Conservation (phyloP, 1,140 invertebrate genomes). For the Penaeus chinensis region DNA sequence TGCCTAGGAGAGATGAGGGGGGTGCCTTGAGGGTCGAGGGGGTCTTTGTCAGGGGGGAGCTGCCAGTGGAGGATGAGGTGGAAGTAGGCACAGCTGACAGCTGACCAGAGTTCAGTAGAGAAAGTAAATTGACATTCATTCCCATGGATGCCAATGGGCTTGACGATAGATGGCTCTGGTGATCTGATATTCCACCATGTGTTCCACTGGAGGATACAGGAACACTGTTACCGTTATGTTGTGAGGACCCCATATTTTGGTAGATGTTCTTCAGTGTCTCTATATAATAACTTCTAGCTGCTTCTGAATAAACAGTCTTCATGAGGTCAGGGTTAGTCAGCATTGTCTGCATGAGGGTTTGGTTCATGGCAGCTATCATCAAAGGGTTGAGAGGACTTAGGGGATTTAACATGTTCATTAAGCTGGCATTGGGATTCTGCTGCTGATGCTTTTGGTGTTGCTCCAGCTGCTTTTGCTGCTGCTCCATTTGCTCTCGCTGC, state of each 20-base stretch:
- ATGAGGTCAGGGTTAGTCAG: slow-evolving; percentile 64
- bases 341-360: slow-evolving; percentile 64
- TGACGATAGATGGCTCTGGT: slow-evolving; percentile 51
- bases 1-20: slow-evolving; percentile 61
- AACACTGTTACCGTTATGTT: slow-evolving; percentile 58
- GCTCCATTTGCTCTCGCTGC: slow-evolving; percentile 62
- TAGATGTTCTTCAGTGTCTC: slow-evolving; percentile 64
- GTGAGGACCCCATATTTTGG: slow-evolving; percentile 53
- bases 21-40: slow-evolving; percentile 49
- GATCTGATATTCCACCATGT: slow-evolving; percentile 35
- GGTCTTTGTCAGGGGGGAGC: slow-evolving; percentile 46
- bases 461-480: slow-evolving; percentile 63
- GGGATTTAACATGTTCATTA: slow-evolving; percentile 63
- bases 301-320: slow-evolving; percentile 63
- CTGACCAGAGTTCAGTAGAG: slow-evolving; percentile 62
- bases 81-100: slow-evolving; percentile 58
- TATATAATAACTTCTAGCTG: slow-evolving; percentile 62
- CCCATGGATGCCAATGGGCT: slow-evolving; percentile 56
- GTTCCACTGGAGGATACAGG: slow-evolving; percentile 49
- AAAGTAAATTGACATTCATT: slow-evolving; percentile 63
- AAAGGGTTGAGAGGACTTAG: slow-evolving; percentile 61
- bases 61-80: slow-evolving; percentile 40
- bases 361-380: slow-evolving; percentile 64
- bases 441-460: slow-evolving; percentile 63
- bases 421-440: slow-evolving; percentile 44